Base-by-base conservation (phyloP, 2,888 invertebrate genomes). In the Hartigia nigra region DNA sequence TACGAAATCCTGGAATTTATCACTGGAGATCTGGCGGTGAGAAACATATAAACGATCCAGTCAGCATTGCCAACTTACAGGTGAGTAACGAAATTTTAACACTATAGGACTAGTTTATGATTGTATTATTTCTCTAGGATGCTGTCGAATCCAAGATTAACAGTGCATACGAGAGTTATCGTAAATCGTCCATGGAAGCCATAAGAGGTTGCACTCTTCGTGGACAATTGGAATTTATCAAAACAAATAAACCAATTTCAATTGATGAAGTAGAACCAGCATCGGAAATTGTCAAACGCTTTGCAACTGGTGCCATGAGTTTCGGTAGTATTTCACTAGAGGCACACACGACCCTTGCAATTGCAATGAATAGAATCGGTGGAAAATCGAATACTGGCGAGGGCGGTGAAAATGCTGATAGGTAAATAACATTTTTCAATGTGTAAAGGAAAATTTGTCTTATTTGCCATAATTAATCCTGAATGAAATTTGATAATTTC, bases 361-460 rank as follows among this genome's bases (percentile, higher is more conserved):
- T 98, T 77, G 99, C 99, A 0, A 99, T 99, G 99, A 99, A 99
- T 92, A 95, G 96, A 84, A 95, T 99, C 86, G 97, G 98, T 4
- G 99, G 97, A 83, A 99, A 99, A 93, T 99, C 99, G 81, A 99
- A 99, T 92, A 99, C 99, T 0, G 99, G 99, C 35, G 99, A 99
- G 93, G 99, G 99, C 80, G 99, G 97, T 79, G 96, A 96, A 91
- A 94, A 96, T 88, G 94, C 96, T 0, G 96, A 96, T 87, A 93
- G 96, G 88, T 89, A 81, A 35, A 34, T 69, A 78, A 12, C 31
- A 55, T 77, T 74, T 69, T 78, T 39, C 32, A 69, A 12, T 35
- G 74, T 76, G 31, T 34, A 39, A 72, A 37, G 39, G 74, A 12
- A 69, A 31, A 14, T 55, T 9, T 5, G 55, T 14, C 55, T 55